Percentiles rank a stretch among this genome's conserved stretches.
phyloP scores from a whole-genome alignment of 2,113 vertebrate species.

The Carassius carassius region DNA sequence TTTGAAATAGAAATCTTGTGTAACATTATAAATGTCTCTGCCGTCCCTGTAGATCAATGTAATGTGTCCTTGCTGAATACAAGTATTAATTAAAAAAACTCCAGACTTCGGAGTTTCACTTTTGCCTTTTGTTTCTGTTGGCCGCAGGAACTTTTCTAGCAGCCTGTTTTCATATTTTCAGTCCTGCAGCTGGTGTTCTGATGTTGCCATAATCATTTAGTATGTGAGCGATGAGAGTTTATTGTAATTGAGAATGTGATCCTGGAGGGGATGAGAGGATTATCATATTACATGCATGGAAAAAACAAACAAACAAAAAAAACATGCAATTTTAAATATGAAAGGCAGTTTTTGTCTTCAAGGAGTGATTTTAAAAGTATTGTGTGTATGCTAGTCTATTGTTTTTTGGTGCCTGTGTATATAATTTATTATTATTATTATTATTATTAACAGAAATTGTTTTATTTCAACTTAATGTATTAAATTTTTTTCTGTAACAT shows the following conservation, averaged over 20 bases:
- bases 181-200: conserved; percentile 28
- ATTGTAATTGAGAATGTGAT: conserved; percentile 36
- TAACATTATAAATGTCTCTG: background rate
- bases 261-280: conserved; percentile 37
- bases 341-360: conserved; percentile 32
- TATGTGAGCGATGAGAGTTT: conserved; percentile 19
- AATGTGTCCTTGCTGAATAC: background rate
- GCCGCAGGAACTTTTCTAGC: background rate
- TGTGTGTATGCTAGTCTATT: background rate
- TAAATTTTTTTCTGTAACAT: too few species aligned
- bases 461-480: background rate
- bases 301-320: background rate
- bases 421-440: background rate
- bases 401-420: background rate
- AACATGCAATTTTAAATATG: conserved; percentile 19
- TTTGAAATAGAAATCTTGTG: background rate
- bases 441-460: background rate
- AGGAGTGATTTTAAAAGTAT: background rate
- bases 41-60: background rate
- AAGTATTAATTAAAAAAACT: background rate
- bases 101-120: background rate
- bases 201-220: conserved; percentile 19
- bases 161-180: conserved; percentile 26
- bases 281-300: conserved; percentile 45
- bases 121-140: background rate